Percentiles rank a stretch among this genome's conserved stretches.
phyloP scores from a whole-genome alignment of 92 coral and sea anemone genomes.

The Desmophyllum pertusum region DNA sequence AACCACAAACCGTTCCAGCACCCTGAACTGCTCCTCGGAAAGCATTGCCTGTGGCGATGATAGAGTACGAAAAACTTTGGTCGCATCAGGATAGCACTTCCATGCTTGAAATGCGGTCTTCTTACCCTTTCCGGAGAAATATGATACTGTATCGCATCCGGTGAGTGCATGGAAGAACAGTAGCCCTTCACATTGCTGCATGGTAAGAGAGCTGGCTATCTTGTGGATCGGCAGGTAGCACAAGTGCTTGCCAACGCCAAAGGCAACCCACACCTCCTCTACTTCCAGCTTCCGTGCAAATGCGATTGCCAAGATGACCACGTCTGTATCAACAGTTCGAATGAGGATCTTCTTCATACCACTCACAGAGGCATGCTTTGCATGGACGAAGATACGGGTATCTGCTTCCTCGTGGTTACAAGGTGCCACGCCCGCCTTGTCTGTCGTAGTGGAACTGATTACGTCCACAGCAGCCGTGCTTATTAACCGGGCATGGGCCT shows the following conservation, averaged over 20 bases:
- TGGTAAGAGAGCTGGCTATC: conserved; percentile 33
- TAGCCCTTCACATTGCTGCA: conserved; percentile 22
- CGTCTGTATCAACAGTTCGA: too few relatives aligned
- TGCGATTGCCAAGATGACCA: too few relatives aligned
- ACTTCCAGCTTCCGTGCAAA: neutral
- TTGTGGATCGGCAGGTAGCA: conserved; percentile 57
- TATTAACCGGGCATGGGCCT: too few relatives aligned
- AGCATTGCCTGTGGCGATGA: conserved; percentile 39
- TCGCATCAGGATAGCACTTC: conserved; percentile 55
- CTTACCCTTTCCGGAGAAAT: conserved; percentile 59
- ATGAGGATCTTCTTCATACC: too few relatives aligned
- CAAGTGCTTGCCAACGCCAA: conserved; percentile 53
- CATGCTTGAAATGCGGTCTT: conserved; percentile 55
- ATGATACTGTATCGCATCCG: conserved; percentile 63
- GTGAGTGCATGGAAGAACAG: conserved; percentile 57
- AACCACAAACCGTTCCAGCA: conserved; percentile 36
- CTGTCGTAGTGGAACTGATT: conserved; percentile 29
- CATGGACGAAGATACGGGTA: conserved; percentile 45
- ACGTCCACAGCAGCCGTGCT: conserved; percentile 34
- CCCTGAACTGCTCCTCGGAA: conserved; percentile 32
- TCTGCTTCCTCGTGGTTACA: conserved; percentile 55
- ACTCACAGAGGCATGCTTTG: conserved; percentile 3
- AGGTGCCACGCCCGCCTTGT: conserved; percentile 42
- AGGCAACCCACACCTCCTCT: conserved; percentile 48
- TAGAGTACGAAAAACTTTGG: conserved; percentile 33